A percentile compares a stretch with the other conserved stretches of the same genome.
Conservation (phyloP, 2,888 invertebrate genomes). For the Idaea biselata region DNA sequence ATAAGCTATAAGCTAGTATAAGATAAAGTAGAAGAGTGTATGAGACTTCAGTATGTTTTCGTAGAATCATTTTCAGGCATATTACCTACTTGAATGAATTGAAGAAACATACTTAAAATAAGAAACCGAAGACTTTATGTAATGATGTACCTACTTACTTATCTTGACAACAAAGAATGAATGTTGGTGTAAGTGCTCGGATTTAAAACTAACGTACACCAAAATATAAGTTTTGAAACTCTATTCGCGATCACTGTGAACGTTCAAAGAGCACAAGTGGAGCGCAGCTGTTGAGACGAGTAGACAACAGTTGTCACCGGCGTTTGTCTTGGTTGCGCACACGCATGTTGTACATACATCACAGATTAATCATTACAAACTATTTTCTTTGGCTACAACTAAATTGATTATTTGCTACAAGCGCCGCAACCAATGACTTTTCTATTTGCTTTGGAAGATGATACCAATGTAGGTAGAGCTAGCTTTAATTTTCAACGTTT, state of each 20-base stretch:
- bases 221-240: constrained; percentile 8
- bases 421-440: constrained; percentile 12
- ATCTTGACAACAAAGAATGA: too few relatives aligned
- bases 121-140: too few relatives aligned
- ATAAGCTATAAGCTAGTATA: too few relatives aligned
- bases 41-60: too few relatives aligned
- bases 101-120: too few relatives aligned
- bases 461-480: not conserved
- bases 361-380: constrained; percentile 59
- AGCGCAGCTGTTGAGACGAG: constrained; percentile 74
- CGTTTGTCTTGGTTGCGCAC: constrained; percentile 61
- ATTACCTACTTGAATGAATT: too few relatives aligned
- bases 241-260: constrained; percentile 31
- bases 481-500: not conserved
- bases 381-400: constrained; percentile 51
- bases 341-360: constrained; percentile 45
- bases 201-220: too few relatives aligned
- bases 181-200: too few relatives aligned
- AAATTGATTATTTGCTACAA: constrained; percentile 29
- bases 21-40: too few relatives aligned
- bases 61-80: too few relatives aligned
- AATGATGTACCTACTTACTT: too few relatives aligned
- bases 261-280: constrained; percentile 50
- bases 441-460: not conserved
- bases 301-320: constrained; percentile 76